Conservation (phyloP, 2,797 vertebrate genomes). For the Ctenopoma kingsleyae region DNA sequence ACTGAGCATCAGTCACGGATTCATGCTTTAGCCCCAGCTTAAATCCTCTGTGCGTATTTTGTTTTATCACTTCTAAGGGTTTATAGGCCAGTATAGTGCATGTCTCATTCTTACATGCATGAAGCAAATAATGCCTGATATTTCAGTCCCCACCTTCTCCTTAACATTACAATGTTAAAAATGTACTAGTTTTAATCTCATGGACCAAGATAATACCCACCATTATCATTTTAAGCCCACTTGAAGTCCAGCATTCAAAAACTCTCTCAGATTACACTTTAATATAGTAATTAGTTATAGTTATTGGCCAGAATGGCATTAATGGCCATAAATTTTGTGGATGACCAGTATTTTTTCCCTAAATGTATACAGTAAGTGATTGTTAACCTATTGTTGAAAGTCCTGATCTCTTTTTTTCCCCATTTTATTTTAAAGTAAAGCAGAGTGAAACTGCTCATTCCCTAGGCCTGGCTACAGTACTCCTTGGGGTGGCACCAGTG, state of each 20-base stretch:
- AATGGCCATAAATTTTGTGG: not conserved
- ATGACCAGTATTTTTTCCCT: conserved; percentile 33
- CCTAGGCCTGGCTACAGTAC: conserved; percentile 61
- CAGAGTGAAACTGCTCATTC: conserved; percentile 62
- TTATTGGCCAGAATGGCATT: not conserved
- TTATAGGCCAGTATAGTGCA: conserved; percentile 2
- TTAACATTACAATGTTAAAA: conserved; percentile 6
- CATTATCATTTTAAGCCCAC: conserved; percentile 8
- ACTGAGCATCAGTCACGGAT: conserved; percentile 29
- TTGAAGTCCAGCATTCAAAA: not conserved
- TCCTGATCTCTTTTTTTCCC: conserved; percentile 69
- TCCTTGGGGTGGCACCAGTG: conserved; percentile 72
- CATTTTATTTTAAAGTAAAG: conserved; percentile 76
- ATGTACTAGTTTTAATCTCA: conserved; percentile 11
- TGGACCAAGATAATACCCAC: conserved; percentile 17
- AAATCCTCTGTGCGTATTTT: conserved; percentile 13
- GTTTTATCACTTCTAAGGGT: conserved; percentile 23
- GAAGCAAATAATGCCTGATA: conserved; percentile 18
- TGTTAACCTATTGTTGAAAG: conserved; percentile 82
- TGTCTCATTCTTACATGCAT: conserved; percentile 21
- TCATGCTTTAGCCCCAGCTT: conserved; percentile 9
- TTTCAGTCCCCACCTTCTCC: conserved; percentile 11
- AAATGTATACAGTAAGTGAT: conserved; percentile 75
- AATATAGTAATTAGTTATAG: not conserved
- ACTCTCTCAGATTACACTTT: conserved; percentile 3